Base-by-base conservation (phyloP, 2,888 invertebrate genomes). In the Drosophila dives region DNA sequence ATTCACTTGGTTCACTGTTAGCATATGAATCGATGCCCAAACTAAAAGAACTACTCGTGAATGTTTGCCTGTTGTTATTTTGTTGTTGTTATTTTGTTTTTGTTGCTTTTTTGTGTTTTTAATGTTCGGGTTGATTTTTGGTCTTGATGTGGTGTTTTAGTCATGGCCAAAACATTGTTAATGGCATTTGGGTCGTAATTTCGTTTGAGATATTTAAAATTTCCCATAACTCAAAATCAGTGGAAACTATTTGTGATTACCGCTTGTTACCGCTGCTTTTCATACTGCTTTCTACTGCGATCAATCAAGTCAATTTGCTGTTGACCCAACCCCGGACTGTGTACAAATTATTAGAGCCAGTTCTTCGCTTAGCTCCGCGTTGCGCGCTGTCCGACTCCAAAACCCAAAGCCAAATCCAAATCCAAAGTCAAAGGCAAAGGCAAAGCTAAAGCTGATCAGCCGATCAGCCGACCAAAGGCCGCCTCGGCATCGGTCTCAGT, bases 191-290 rank as follows among this genome's bases (percentile, higher is more conserved):
- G 71, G 71, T 77, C 80, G 89, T 90, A 86, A 85, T 91, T 90
- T 87, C 66, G 72, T 72, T 83, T 61, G 73, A 77, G 70, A 76
- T 76, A 74, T 80, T 78, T 80, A 72, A 83, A 85, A 85, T 84
- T 90, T 91, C 90, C 90, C 91, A 91, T 90, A 90, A 91, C 80
- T 90, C 89, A 91, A 90, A 91, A 90, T 86, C 86, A 89, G 85
- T 90, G 86, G 81, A 89, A 90, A 90, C 87, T 86, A 90, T 90
- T 84, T 89, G 88, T 90, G 90, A 91, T 91, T 91, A 87, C 86
- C 81, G 87, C 84, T 86, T 84, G 80, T 85, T 85, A 80, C 82
- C 69, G 80, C 78, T 78, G 83, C 81, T 83, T 81, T 86, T 83
- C 81, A 83, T 85, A 72, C 72, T 74, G 86, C 81, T 82, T 81